Evolutionary conservation across 2,113 vertebrate species (phyloP).

Genomic region (Lamprotornis superbus): DNA sequence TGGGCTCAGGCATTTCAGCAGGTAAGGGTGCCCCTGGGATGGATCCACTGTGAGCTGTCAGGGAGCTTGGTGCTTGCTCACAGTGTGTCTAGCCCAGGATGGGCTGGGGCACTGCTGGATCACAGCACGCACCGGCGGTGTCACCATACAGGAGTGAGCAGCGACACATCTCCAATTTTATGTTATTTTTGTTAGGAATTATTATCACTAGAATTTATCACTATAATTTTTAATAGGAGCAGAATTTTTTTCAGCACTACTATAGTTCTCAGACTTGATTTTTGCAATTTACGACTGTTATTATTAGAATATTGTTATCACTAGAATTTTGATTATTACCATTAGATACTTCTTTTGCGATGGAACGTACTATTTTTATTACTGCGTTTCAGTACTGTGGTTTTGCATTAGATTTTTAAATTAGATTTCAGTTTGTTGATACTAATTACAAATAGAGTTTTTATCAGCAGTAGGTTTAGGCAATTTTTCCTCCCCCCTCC

Average conservation of each 20-base stretch:
- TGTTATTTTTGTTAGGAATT: background rate
- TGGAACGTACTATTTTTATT: background rate
- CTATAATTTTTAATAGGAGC: background rate
- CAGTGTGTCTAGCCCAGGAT: no score
- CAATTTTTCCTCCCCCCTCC: no score
- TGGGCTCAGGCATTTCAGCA: accelerated
- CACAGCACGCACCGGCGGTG: accelerated
- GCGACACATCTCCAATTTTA: accelerated
- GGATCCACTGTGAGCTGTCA: accelerated
- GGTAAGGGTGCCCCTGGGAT: accelerated
- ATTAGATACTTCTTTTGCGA: background rate
- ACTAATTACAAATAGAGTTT: background rate
- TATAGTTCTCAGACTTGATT: background rate
- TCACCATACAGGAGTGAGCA: background rate
- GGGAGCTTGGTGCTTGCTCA: no score
- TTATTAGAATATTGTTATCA: background rate
- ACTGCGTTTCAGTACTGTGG: background rate
- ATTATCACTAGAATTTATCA: background rate
- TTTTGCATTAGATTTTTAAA: background rate
- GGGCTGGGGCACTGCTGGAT: background rate
- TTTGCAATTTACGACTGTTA: background rate
- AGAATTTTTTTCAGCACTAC: background rate
- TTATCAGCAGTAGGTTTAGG: no score
- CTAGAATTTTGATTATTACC: background rate
- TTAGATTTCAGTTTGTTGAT: background rate